Evolutionary conservation across 92 coral and sea anemone genomes (phyloP).

Genomic region (Phenganax stokvisi): DNA sequence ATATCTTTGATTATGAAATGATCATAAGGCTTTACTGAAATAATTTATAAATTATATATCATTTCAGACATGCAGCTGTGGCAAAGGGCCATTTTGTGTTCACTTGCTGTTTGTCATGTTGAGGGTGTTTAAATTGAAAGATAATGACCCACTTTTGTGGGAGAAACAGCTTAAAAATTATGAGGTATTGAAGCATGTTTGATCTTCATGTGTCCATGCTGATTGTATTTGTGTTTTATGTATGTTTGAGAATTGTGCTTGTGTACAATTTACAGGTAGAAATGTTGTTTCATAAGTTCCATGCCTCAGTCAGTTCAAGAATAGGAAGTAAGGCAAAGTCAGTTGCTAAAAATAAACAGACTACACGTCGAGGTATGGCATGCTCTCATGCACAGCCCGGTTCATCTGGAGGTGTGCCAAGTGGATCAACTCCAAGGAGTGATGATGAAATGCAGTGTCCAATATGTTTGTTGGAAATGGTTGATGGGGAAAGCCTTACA

Average conservation of each 20-base stretch:
- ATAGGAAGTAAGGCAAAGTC: conserved; percentile 51
- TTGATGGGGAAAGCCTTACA: conserved; percentile 91
- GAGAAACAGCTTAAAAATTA: conserved; percentile 71
- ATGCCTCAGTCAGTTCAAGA: conserved; percentile 75
- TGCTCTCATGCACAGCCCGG: conserved; percentile 54
- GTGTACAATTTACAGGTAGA: conserved; percentile 61
- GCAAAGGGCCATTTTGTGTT: conserved; percentile 71
- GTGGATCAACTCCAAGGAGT: conserved; percentile 41
- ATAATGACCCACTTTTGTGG: conserved; percentile 87
- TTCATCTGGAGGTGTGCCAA: conserved; percentile 23
- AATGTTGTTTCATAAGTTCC: conserved; percentile 70
- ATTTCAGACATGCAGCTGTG: conserved; percentile 81
- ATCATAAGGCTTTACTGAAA: background rate
- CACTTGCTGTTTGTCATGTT: conserved; percentile 95
- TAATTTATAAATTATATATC: background rate
- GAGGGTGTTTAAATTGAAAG: conserved; percentile 83
- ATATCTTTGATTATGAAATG: background rate
- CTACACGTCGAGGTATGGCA: conserved; percentile 56
- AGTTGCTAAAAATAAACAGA: conserved; percentile 45
- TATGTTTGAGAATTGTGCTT: background rate
- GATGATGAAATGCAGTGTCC: conserved; percentile 91
- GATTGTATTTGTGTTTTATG: background rate
- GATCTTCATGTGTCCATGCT: background rate
- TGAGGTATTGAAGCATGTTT: conserved; percentile 59
- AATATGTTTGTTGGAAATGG: conserved; percentile 93